Evolutionary conservation across 1,140 invertebrate species (phyloP), one percentile per base, ranked within the genome.

Genomic region (Lutraria rhynchaena): DNA sequence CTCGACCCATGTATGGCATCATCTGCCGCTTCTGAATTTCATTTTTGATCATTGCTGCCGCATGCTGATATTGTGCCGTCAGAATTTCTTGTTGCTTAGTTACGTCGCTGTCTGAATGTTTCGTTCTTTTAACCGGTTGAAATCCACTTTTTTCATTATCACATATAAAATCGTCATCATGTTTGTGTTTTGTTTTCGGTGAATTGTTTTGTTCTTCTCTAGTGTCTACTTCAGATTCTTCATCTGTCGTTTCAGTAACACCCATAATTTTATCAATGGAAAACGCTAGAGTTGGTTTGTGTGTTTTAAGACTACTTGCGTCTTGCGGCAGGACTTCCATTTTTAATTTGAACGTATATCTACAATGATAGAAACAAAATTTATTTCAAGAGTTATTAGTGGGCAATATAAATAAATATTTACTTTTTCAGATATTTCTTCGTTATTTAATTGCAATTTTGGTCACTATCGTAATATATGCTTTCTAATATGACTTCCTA

Each of bases 231-330:
- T 81, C 83, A 57, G 74, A 53, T 41, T 77, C 75, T 19, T 81
- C 46, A 27, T 46, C 46, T 27, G 65, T 11, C 1, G 11, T 13
- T 55, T 57, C 57, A 37, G 41, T 63, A 74, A 44, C 81, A 74
- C 83, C 87, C 63, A 90, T 90, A 22, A 90, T 85, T 76, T 84
- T 88, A 60, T 90, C 89, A 19, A 90, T 90, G n/a, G 89, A 90
- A 58, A 90, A 90, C 3, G 89, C 80, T 22, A 90, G 83, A 51
- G 80, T 81, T 22, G 86, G 82, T 77, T 86, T 88, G 13, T 24
- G 11, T 13, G 63, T 46, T 67, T 46, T 46, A 19, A 46, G 13
- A 29, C n/a, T 17, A 3, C 49, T 67, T 29, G 44, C 19, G 0
- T 24, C 63, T 27, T 49, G 24, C 4, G 63, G 17, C 29, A 49